Conservation (phyloP, 2,113 vertebrate genomes). For the Syngnathus scovelli region DNA sequence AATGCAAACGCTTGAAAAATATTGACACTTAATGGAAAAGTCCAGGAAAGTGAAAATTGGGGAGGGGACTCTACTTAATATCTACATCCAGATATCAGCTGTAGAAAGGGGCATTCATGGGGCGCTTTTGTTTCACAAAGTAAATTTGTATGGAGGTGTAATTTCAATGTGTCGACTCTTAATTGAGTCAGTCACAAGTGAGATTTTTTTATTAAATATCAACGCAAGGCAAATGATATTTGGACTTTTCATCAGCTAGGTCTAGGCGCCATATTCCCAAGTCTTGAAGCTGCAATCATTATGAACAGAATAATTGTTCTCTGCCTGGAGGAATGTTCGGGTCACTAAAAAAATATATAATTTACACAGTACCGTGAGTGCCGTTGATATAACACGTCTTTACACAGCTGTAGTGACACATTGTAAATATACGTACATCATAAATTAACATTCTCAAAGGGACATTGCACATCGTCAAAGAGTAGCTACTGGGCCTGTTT, state of each 20-base stretch:
- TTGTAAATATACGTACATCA: slow-evolving; percentile 32
- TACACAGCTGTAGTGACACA: slow-evolving; percentile 43
- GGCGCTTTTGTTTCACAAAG: background rate
- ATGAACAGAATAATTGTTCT: background rate
- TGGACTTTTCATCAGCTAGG: background rate
- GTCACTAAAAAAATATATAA: slow-evolving; percentile 68
- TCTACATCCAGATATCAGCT: slow-evolving; percentile 1
- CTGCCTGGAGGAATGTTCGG: slow-evolving; percentile 60
- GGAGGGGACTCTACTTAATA: background rate
- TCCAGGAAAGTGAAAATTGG: slow-evolving; percentile 22
- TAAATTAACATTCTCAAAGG: slow-evolving; percentile 69
- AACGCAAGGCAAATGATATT: slow-evolving; percentile 10
- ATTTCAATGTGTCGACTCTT: background rate
- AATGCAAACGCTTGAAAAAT: slow-evolving; percentile 36
- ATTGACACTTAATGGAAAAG: slow-evolving; percentile 36
- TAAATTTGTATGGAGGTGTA: background rate
- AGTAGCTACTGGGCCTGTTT: slow-evolving; percentile 43
- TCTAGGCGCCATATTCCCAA: slow-evolving; percentile 10
- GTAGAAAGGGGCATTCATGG: slow-evolving; percentile 1
- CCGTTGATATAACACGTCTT: slow-evolving; percentile 51
- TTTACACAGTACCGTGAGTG: slow-evolving; percentile 51
- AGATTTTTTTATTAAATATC: background rate
- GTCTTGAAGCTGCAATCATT: slow-evolving; percentile 7
- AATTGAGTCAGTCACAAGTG: background rate
- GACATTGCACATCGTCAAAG: slow-evolving; percentile 66